Evolutionary conservation across 2,888 invertebrate species (phyloP).

Genomic region (Diaphora mendica): DNA sequence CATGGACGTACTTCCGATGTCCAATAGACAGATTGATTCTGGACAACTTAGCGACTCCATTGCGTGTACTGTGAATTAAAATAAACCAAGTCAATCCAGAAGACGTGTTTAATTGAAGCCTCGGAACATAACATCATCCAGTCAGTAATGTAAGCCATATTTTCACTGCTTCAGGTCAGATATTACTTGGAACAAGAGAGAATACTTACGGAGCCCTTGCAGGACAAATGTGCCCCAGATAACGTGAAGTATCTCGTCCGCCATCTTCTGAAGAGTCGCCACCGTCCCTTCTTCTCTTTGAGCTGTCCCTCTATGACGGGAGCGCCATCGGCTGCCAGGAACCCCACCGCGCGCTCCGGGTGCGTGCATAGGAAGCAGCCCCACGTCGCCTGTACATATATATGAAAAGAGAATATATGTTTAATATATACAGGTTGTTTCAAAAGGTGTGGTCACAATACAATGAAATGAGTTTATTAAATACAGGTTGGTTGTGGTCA

Average conservation of each 20-base stretch:
- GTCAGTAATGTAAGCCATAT: too few species aligned
- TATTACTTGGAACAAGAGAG: neutral
- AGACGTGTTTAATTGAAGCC: too few species aligned
- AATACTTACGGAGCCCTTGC: conserved; percentile 87
- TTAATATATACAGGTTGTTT: neutral
- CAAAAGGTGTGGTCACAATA: neutral
- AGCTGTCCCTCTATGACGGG: conserved; percentile 91
- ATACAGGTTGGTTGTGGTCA: neutral
- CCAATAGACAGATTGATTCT: too few species aligned
- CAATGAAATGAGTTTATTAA: too few species aligned
- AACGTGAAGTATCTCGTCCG: conserved; percentile 97
- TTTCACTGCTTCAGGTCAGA: too few species aligned
- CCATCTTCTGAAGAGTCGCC: conserved; percentile 97
- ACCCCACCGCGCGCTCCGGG: conserved; percentile 95
- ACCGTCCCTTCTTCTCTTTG: conserved; percentile 85
- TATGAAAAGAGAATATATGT: neutral
- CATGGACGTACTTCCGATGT: too few species aligned
- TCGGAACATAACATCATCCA: too few species aligned
- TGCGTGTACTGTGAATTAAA: too few species aligned
- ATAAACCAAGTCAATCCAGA: too few species aligned
- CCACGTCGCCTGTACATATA: conserved; percentile 86
- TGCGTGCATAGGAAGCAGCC: conserved; percentile 97
- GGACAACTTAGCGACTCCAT: too few species aligned
- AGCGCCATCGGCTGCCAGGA: conserved; percentile 92
- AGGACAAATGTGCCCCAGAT: conserved; percentile 96